Evolutionary conservation across 2,113 vertebrate genomes (phyloP), one percentile per base, ranked within the genome.

Genomic region (Nansenia antarctica): DNA sequence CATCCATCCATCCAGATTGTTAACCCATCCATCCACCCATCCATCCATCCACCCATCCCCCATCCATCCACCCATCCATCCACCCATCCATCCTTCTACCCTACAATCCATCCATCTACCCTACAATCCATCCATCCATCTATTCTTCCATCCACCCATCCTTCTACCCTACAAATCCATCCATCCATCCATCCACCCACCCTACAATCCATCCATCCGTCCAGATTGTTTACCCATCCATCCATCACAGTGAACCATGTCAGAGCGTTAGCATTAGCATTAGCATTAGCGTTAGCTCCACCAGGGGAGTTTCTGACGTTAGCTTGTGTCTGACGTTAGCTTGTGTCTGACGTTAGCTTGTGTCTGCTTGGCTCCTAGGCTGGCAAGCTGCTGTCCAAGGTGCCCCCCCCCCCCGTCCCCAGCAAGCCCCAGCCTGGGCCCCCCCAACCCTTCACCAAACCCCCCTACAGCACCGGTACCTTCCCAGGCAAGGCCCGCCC

Each of bases 381-480:
- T 76, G 73, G 73, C 96, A 94, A 89, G 91, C 78, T 20, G 24
- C 69, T 88, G 37, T 77, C 83, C 1, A 94, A 95, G 83, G 87
- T 92, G 26, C 91, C 90, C 0, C 84, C 82, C 0, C 84, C 82
- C 0, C 96, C 95, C 11, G 87, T 96, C 32, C 95, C 95, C 30
- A 94, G 88, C 71, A 98, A 97, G 77, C 94, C 96, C 85, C 70
- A 80, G 93, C 57, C 88, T 92, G 78, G 88, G 90, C 72, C 90
- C 86, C 30, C 76, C 88, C 45, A 86, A n/a, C n/a, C 69, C 57
- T 29, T 76, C n/a, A 89, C 83, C 76, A 94, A 92, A 49, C 70
- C 91, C 47, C 70, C 90, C 24, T 91, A 85, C 72, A 79, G 82
- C 74, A 61, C 88, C 0, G 77, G 86, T 11, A 85, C 92, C 1